Evolutionary conservation across 2,888 invertebrate genomes (phyloP).

Genomic region (Leptopterna dolabrata): DNA sequence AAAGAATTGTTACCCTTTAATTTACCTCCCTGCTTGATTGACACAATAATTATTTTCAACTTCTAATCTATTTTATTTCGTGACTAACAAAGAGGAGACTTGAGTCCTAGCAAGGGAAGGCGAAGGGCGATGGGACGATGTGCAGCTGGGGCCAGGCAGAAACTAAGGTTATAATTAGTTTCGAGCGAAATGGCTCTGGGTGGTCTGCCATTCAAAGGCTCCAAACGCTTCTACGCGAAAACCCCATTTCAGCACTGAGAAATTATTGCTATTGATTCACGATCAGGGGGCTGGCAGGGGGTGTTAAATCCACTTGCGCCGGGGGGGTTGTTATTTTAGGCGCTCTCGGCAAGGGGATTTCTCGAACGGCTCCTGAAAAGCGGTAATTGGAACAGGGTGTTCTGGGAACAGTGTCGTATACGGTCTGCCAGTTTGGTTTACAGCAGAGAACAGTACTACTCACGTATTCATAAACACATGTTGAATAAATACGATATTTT

Average conservation of each 20-base stretch:
- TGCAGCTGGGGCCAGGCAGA: not conserved
- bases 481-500: too few species aligned
- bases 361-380: not conserved
- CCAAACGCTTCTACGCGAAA: not conserved
- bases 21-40: too few species aligned
- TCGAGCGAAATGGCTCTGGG: not conserved
- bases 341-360: not conserved
- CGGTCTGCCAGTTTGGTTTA: too few species aligned
- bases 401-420: not conserved
- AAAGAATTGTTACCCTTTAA: too few species aligned
- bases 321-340: not conserved
- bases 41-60: too few species aligned
- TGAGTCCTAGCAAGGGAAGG: too few species aligned
- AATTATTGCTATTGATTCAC: constrained; percentile 11
- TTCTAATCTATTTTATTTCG: too few species aligned
- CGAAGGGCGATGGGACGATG: not conserved
- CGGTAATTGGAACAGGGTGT: not conserved
- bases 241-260: not conserved
- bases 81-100: too few species aligned
- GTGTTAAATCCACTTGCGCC: not conserved
- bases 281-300: not conserved
- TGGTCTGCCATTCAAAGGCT: not conserved
- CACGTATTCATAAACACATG: too few species aligned
- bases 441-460: too few species aligned
- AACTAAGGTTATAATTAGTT: not conserved